Evolutionary conservation across 2,797 vertebrate genomes (phyloP), one percentile per base, ranked within the genome.

Genomic region (Megaceryle alcyon): DNA sequence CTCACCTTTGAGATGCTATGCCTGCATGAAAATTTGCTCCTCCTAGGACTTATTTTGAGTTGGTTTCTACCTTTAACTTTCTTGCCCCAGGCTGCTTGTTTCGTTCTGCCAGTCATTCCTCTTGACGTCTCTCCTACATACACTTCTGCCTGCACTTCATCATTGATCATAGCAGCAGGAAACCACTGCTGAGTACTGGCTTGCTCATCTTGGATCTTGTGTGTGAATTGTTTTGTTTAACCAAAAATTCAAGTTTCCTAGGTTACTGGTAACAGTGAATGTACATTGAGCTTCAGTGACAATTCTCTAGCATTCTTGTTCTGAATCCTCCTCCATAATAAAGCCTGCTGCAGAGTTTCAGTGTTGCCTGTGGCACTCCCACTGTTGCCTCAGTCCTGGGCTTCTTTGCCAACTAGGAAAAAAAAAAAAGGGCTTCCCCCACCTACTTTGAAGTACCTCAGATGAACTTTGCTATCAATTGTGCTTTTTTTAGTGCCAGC

Each of bases 381-480:
- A 64, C 61, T 84, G 39, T 49, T 82, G 57, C 69, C 86, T 46
- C 15, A 85, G 81, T 65, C 31, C 65, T n/a, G 33, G 37, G 68
- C n/a, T 92, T 65, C 92, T 81, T 81, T 88, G 69, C 33, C 85
- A 91, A 57, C 23, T 17, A 65, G 61, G 18, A 33, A 22, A 53
- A 26, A 61, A 68, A 82, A 85, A 92, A 78, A 92, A 95, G 70
- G 86, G 71, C 51, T 96, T 96, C 37, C 94, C 88, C 92, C 84
- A 91, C 82, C 92, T 91, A 89, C 90, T 94, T 94, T 84, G 61
- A 78, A 88, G 86, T 69, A 80, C 86, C 88, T 88, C 17, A 2
- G 48, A 73, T 87, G 94, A 96, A 94, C 93, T 96, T 85, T 54
- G 61, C 77, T 77, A 90, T 88, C 88, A 95, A 35, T 26, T 73